phyloP scores from a whole-genome alignment of 2,888 invertebrate genomes.

The Phaonia tiefii region DNA sequence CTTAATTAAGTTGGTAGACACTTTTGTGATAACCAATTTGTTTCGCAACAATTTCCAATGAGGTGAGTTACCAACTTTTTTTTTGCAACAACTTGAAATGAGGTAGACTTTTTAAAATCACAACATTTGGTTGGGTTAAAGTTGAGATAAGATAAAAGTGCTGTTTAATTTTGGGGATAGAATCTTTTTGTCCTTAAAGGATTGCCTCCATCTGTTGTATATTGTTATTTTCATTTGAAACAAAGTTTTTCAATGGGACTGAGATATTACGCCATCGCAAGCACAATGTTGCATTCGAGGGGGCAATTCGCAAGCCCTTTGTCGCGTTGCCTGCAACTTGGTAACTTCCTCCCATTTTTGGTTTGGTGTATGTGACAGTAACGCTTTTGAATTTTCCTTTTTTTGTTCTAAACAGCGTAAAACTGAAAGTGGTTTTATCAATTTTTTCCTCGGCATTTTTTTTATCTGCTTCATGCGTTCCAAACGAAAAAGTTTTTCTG shows the following conservation, averaged over 20 bases:
- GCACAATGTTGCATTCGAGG: no score
- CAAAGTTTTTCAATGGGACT: no score
- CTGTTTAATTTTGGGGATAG: no score
- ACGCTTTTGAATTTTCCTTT: neutral
- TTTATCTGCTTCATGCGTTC: neutral
- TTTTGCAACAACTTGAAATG: neutral
- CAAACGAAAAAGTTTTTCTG: conserved; percentile 13
- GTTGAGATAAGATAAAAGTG: no score
- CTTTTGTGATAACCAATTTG: neutral
- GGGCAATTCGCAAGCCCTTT: no score
- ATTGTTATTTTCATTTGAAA: neutral
- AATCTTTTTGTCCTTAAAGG: no score
- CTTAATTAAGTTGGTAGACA: conserved; percentile 57
- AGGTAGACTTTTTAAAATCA: neutral
- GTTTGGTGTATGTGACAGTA: neutral
- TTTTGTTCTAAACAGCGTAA: neutral
- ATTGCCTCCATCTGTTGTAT: no score
- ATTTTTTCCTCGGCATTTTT: neutral
- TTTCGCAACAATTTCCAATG: neutral
- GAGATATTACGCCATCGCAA: no score
- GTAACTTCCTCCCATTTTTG: neutral
- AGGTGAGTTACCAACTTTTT: conserved; percentile 8
- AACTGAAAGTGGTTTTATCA: conserved; percentile 39
- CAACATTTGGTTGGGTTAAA: neutral
- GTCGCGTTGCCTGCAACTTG: no score